Base-by-base conservation (phyloP, 2,113 vertebrate species). In the Albula goreensis region DNA sequence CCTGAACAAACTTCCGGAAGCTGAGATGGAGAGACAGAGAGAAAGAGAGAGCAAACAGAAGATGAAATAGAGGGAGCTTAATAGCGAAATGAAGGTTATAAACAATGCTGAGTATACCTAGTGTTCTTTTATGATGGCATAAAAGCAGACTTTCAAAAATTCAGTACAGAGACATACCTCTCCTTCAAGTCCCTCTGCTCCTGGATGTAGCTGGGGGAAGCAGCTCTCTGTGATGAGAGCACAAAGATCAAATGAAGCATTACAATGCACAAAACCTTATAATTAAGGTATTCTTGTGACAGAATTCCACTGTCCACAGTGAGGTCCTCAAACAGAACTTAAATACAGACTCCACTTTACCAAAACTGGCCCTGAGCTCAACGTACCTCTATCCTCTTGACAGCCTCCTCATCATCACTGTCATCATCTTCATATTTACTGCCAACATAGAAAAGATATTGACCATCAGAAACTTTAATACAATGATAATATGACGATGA, bases 381-480 rank as follows among this genome's bases (percentile, higher is more conserved):
- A 0, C 50, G 50, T 87, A 93, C 93, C 90, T 93, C 92, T 87
- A 88, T 89, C 88, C 91, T 94, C 78, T 7, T 92, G 3, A 85
- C 79, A 1, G 89, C 92, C 82, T 95, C 94, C 48, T 91, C 91
- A 50, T 94, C 93, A 4, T 92, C 94, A 0, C 96, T 96, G 10
- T 94, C 96, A 0, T 94, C 92, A 1, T 97, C 97, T 2, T 97
- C 95, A 50, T 96, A 98, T 95, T 97, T 98, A 8, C 97, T 98
- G 63, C 2, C 87, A 78, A 83, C n/a, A 74, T 9, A 74, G 31
- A 74, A 22, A 74, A 31, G 7, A 74, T 8, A 31, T 31, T n/a
- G n/a, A 8, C 22, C 70, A 74, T 5, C 6, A 4, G 22, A 66
- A 4, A 7, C 17, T 19, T 3, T 7, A 5, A 12, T 3, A 2